These are phyloP conservation scores for Atlantisia rogersi DNA, from an alignment of 2,113 vertebrate species.

Conservation along the genomic window DNA sequence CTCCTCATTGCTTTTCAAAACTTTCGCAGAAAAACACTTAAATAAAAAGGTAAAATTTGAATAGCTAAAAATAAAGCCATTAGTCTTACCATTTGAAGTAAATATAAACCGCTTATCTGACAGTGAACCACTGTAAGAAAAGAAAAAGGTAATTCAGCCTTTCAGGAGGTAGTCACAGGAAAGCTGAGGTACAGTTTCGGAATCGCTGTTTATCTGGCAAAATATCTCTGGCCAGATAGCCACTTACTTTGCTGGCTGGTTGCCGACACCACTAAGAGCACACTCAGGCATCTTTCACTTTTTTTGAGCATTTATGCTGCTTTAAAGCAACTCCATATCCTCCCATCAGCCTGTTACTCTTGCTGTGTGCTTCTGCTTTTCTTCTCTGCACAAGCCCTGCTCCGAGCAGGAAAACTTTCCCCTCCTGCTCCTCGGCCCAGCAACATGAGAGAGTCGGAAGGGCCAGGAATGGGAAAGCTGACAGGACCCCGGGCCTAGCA, in stretches of 20 bases:
- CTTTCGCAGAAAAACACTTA: background rate
- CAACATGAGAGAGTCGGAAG: background rate
- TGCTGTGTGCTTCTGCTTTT: background rate
- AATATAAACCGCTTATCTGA: slow-evolving; percentile 86
- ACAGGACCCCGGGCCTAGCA: background rate
- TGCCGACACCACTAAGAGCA: background rate
- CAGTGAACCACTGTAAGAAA: slow-evolving; percentile 84
- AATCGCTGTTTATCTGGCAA: background rate
- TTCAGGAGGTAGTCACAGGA: background rate
- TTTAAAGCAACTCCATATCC: background rate
- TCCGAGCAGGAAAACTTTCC: background rate
- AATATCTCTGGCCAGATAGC: background rate
- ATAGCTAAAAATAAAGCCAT: slow-evolving; percentile 14
- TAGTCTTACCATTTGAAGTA: slow-evolving; percentile 82
- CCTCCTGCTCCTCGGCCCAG: background rate
- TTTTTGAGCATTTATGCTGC: background rate
- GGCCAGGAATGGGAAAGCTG: background rate
- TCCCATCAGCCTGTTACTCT: background rate
- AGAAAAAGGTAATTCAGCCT: slow-evolving; percentile 30
- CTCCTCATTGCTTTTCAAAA: background rate
- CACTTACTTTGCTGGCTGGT: background rate
- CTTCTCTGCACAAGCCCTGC: no score
- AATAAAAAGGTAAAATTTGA: background rate
- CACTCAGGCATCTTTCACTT: background rate
- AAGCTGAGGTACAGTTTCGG: background rate